A percentile compares a stretch with the other conserved stretches of the same genome.
Evolutionary conservation across 1,140 invertebrate genomes (phyloP).

Genomic region (Battus philenor): DNA sequence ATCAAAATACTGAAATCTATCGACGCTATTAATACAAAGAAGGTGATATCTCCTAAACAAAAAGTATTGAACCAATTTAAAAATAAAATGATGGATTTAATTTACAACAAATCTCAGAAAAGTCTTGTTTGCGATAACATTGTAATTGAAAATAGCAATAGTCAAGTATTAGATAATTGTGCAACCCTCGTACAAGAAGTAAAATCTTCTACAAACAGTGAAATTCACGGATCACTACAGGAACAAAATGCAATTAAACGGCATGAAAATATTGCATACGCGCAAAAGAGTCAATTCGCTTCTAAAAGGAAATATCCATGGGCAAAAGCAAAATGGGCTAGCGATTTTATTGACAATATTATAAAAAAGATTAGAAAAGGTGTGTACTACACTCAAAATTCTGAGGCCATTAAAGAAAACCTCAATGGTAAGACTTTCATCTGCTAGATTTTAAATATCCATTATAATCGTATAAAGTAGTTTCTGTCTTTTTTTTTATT

Average conservation of each 20-base stretch:
- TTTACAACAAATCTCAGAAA: conserved; percentile 34
- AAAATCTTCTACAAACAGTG: too few relatives aligned
- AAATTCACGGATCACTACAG: background rate
- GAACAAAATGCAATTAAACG: background rate
- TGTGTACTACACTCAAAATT: conserved; percentile 37
- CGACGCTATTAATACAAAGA: conserved; percentile 3
- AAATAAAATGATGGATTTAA: conserved; percentile 48
- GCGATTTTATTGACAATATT: conserved; percentile 57
- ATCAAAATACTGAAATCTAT: background rate
- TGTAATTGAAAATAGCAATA: background rate
- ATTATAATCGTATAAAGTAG: too few relatives aligned
- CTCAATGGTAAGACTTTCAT: too few relatives aligned
- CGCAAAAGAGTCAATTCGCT: too few relatives aligned
- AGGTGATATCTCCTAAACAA: conserved; percentile 18
- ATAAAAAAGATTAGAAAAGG: conserved; percentile 53
- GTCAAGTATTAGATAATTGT: too few relatives aligned
- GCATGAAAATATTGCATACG: conserved; percentile 3
- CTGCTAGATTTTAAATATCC: too few relatives aligned
- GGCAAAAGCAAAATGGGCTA: conserved; percentile 47
- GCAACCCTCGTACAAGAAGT: too few relatives aligned
- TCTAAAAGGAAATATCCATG: conserved; percentile 26
- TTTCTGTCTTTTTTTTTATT: too few relatives aligned
- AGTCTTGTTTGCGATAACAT: background rate
- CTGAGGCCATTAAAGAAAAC: too few relatives aligned
- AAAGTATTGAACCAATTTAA: conserved; percentile 39